Evolutionary conservation across 2,797 vertebrate species (phyloP).

Genomic region (Artibeus jamaicensis): DNA sequence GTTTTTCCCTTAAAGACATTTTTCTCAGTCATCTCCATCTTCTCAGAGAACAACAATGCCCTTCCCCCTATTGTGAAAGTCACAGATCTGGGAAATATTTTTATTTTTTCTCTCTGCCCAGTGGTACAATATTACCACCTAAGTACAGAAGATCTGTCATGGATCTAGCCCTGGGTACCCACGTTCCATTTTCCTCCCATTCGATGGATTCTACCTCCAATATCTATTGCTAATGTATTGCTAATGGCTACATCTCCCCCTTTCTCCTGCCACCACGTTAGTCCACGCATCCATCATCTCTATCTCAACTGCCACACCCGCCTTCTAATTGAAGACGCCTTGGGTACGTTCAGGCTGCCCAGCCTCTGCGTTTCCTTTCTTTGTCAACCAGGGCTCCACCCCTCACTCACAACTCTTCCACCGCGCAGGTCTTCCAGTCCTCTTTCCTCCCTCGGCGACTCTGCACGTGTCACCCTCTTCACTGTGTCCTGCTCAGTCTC

Average conservation of each 20-base stretch:
- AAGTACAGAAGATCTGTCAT: not conserved
- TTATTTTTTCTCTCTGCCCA: not conserved
- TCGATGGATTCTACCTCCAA: not conserved
- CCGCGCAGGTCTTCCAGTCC: not conserved
- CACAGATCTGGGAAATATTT: not conserved
- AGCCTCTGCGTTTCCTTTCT: not conserved
- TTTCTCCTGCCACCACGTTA: not conserved
- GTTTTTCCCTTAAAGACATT: not conserved
- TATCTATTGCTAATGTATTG: too few species aligned
- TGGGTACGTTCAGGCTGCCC: not conserved
- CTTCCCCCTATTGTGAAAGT: not conserved
- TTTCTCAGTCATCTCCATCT: not conserved
- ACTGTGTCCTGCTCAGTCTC: not conserved
- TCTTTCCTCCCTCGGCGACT: not conserved
- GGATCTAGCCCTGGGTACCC: not conserved
- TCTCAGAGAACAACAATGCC: not conserved
- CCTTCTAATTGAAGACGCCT: not conserved
- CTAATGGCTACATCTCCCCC: not conserved
- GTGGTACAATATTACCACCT: not conserved
- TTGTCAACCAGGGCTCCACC: not conserved
- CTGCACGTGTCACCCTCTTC: not conserved
- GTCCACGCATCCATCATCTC: not conserved
- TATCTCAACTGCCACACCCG: not conserved
- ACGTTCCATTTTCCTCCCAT: not conserved
- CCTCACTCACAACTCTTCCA: not conserved